Conservation (phyloP, 2,797 vertebrate species). For the Tadarida brasiliensis region DNA sequence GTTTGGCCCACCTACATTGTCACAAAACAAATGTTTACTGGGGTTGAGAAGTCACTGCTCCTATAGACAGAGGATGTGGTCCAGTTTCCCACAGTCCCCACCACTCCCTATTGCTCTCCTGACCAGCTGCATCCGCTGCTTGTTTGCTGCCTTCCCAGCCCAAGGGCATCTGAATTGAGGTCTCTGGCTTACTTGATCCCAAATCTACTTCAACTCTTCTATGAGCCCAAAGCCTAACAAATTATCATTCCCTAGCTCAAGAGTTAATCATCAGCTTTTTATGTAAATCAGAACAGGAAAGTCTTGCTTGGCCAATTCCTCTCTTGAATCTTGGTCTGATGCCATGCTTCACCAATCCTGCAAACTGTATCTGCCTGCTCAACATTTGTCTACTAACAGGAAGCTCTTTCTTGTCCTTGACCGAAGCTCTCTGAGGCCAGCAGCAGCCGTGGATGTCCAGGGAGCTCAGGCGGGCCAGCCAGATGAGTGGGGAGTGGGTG, state of each 20-base stretch:
- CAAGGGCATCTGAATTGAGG: background rate
- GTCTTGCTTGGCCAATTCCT: constrained; percentile 60
- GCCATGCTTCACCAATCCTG: background rate
- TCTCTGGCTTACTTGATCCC: background rate
- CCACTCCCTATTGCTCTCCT: background rate
- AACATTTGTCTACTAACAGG: background rate
- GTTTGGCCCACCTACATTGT: background rate
- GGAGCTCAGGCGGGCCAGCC: background rate
- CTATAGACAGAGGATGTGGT: background rate
- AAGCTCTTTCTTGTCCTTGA: background rate
- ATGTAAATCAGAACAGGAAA: constrained; percentile 75
- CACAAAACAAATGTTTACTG: background rate
- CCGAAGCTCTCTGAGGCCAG: background rate
- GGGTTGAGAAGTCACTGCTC: background rate
- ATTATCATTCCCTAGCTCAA: background rate
- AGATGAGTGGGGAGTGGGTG: constrained; percentile 48
- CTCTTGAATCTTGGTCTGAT: background rate
- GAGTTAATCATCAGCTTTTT: constrained; percentile 75
- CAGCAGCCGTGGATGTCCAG: background rate
- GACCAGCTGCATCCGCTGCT: background rate
- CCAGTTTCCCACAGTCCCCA: background rate
- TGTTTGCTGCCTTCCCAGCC: background rate
- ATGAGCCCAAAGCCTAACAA: background rate
- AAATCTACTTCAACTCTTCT: background rate
- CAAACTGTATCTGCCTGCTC: background rate